Percentiles rank a stretch among this genome's conserved stretches.
phyloP scores from a whole-genome alignment of 2,888 invertebrate species.

The Keiferia lycopersicella region DNA sequence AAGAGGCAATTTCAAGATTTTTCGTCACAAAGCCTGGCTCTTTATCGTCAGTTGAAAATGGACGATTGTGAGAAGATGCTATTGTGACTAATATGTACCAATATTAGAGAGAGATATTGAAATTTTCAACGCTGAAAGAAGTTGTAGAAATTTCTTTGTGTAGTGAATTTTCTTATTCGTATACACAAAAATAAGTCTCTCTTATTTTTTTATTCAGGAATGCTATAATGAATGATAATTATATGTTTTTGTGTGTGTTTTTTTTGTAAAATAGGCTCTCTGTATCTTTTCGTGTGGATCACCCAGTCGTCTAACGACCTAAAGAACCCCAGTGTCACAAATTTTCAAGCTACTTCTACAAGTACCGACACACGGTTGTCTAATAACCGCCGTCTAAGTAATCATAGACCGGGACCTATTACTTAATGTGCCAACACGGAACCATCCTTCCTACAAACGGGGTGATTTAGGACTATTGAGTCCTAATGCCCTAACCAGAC shows the following conservation, averaged over 20 bases:
- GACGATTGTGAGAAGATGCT: constrained; percentile 25
- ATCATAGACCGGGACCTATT: too few relatives aligned
- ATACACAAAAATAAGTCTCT: neutral
- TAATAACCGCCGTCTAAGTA: too few relatives aligned
- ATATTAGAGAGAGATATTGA: constrained; percentile 22
- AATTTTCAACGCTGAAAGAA: neutral
- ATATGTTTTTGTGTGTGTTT: neutral
- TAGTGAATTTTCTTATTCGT: neutral
- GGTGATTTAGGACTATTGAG: too few relatives aligned
- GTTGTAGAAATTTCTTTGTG: neutral
- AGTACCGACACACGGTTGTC: too few relatives aligned
- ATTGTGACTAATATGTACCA: constrained; percentile 24
- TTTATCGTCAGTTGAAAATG: constrained; percentile 19
- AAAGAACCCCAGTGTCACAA: too few relatives aligned
- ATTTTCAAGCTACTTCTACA: too few relatives aligned
- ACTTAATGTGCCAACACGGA: too few relatives aligned
- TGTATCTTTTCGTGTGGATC: too few relatives aligned
- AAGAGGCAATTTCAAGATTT: constrained; percentile 31
- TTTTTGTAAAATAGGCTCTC: too few relatives aligned
- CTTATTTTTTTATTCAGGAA: neutral
- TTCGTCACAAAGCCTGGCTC: constrained; percentile 27
- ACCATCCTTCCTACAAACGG: too few relatives aligned
- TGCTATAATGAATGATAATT: neutral
- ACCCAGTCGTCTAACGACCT: too few relatives aligned
- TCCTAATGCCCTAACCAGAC: too few relatives aligned